Conservation (phyloP, 2,888 invertebrate genomes). For the Ashinkailepas kermadecensis region DNA sequence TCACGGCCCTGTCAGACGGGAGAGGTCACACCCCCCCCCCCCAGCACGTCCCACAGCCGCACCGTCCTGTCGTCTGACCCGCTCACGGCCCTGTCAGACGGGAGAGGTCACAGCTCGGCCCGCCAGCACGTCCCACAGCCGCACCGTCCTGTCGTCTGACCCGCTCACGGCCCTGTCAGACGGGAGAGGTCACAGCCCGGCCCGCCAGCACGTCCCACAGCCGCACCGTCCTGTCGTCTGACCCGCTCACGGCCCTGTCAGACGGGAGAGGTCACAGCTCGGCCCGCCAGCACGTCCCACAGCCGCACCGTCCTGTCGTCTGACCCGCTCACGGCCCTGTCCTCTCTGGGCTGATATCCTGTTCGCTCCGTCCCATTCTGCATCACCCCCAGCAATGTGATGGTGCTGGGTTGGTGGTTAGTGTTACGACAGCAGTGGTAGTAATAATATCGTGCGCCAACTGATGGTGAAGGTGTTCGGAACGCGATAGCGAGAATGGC, state of each 20-base stretch:
- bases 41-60: background rate
- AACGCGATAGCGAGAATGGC: no score
- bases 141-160: background rate
- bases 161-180: conserved; percentile 1
- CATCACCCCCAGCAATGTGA: no score
- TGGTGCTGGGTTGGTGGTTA: no score
- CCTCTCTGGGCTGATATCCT: no score
- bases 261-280: no score
- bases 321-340: background rate
- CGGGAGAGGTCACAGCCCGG: no score
- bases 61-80: background rate
- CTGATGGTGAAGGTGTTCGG: no score
- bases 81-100: background rate
- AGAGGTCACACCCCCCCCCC: no score
- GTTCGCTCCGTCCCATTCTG: no score
- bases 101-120: background rate
- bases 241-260: background rate
- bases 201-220: background rate
- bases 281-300: background rate
- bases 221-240: conserved; percentile 1
- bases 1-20: no score
- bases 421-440: no score
- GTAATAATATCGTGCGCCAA: no score
- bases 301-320: conserved; percentile 8
- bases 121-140: background rate